Conservation (phyloP, 2,888 invertebrate genomes). For the Morpho achilles region DNA sequence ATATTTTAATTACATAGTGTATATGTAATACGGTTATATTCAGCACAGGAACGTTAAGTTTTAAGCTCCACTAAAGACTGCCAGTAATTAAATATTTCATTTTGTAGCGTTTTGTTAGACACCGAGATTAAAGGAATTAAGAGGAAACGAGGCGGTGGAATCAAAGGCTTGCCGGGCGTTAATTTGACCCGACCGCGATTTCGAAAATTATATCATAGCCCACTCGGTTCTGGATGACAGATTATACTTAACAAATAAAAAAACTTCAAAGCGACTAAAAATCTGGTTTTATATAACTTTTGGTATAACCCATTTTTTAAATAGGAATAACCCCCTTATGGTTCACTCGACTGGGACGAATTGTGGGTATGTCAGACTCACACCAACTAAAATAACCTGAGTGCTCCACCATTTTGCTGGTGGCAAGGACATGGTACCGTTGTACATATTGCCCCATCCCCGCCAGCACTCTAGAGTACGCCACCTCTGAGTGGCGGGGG, state of each 20-base stretch:
- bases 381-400: no score
- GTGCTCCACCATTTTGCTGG: no score
- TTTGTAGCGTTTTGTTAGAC: constrained; percentile 12
- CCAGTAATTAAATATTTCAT: constrained; percentile 6
- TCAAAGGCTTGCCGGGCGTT: constrained; percentile 31
- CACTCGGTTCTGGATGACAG: constrained; percentile 5
- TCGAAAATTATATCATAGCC: constrained; percentile 27
- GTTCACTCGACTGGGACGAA: no score
- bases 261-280: neutral
- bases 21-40: neutral
- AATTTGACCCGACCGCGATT: constrained; percentile 29
- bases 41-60: neutral
- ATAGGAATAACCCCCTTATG: no score
- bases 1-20: no score
- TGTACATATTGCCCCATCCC: no score
- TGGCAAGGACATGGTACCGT: no score
- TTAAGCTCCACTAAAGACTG: neutral
- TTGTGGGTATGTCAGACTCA: no score
- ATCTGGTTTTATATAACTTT: no score
- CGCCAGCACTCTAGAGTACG: no score
- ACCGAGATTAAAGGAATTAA: constrained; percentile 31
- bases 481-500: no score
- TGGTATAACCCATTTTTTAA: no score
- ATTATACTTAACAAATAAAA: constrained; percentile 8
- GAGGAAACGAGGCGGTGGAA: constrained; percentile 30